Evolutionary conservation across 1,140 invertebrate species (phyloP).

Genomic region (Lucilia sericata): DNA sequence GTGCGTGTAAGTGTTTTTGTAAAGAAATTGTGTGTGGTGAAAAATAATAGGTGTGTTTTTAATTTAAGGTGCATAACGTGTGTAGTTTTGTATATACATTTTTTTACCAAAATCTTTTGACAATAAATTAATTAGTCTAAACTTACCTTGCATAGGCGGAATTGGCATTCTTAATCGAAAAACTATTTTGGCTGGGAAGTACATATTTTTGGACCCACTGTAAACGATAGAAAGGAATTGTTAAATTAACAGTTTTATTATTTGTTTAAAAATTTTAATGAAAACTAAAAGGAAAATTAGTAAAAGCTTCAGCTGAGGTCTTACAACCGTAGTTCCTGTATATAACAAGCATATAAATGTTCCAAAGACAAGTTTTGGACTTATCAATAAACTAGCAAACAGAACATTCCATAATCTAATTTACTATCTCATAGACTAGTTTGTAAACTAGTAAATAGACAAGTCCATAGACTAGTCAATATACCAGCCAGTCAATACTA

Average conservation of each 20-base stretch:
- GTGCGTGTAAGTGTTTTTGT: slow-evolving; percentile 8
- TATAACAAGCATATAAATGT: too few relatives aligned
- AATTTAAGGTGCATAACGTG: slow-evolving; percentile 19
- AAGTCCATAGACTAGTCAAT: not conserved
- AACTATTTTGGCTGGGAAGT: slow-evolving; percentile 64
- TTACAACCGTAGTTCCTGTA: too few relatives aligned
- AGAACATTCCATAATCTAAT: too few relatives aligned
- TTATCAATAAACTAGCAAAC: too few relatives aligned
- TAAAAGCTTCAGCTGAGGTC: too few relatives aligned
- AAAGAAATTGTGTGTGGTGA: slow-evolving; percentile 6
- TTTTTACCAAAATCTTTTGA: not conserved
- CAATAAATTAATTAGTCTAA: not conserved
- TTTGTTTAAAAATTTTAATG: too few relatives aligned
- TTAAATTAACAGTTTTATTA: too few relatives aligned
- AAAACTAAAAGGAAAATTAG: too few relatives aligned
- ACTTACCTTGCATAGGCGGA: slow-evolving; percentile 67
- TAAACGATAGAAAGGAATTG: slow-evolving; percentile 46
- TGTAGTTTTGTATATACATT: not conserved
- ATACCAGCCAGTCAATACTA: too few relatives aligned
- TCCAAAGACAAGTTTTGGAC: too few relatives aligned
- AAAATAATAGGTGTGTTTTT: slow-evolving; percentile 29
- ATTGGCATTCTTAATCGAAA: slow-evolving; percentile 64
- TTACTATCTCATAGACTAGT: too few relatives aligned
- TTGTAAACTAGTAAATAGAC: too few relatives aligned
- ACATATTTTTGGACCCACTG: slow-evolving; percentile 67